These are phyloP conservation scores for Criorhina ranunculi DNA, from an alignment of 2,888 invertebrate genomes.

Conservation along the genomic window DNA sequence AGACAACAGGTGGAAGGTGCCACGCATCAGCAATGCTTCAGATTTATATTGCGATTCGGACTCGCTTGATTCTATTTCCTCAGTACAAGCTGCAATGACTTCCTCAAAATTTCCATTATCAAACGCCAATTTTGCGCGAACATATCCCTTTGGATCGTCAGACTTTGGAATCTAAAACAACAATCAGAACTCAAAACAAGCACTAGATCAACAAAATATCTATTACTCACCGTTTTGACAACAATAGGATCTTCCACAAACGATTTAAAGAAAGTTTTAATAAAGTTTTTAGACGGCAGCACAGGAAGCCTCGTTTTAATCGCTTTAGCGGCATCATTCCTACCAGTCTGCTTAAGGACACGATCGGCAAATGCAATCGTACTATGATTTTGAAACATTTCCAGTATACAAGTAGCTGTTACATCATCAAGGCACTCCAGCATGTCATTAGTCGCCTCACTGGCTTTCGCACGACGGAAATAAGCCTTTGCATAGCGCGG, in stretches of 20 bases:
- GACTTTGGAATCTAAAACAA: conserved; percentile 66
- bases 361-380: conserved; percentile 94
- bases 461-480: conserved; percentile 92
- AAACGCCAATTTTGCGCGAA: conserved; percentile 89
- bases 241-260: conserved; percentile 94
- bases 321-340: conserved; percentile 90
- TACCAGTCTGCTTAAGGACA: conserved; percentile 90
- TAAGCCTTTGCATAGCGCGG: conserved; percentile 95
- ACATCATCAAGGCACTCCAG: conserved; percentile 95
- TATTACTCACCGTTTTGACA: conserved; percentile 83
- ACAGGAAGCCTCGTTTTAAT: conserved; percentile 88
- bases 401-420: conserved; percentile 95
- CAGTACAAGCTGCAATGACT: conserved; percentile 91
- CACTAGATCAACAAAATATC: conserved; percentile 74
- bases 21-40: conserved; percentile 92
- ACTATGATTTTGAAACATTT: conserved; percentile 93
- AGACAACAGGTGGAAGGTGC: conserved; percentile 92
- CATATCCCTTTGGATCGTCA: conserved; percentile 86
- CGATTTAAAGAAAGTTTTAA: conserved; percentile 94
- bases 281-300: conserved; percentile 94
- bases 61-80: conserved; percentile 89
- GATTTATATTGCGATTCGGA: conserved; percentile 87
- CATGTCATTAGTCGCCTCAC: conserved; percentile 92
- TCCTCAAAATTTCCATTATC: conserved; percentile 90
- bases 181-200: conserved; percentile 80